Base-by-base conservation (phyloP, 1,140 invertebrate genomes). In the Lysiphlebus fabarum region DNA sequence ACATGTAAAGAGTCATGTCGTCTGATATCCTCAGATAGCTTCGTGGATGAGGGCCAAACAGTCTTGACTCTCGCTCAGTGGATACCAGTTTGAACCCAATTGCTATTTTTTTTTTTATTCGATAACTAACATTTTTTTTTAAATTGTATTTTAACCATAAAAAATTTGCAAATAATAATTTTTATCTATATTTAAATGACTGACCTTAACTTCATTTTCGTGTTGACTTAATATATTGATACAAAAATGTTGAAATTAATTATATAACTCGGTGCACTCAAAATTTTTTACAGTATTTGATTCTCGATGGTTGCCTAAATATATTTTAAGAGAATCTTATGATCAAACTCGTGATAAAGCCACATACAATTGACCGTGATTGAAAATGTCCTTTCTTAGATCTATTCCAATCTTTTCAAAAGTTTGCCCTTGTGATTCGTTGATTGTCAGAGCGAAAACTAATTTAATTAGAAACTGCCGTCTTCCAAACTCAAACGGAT, bases 361-460 rank as follows among this genome's bases (percentile, higher is more conserved):
- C 1, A 70, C 65, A 58, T 76, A 59, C 14, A 59, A 64, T 59
- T 76, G 70, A 5, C 70, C 72, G 63, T 76, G 71, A 38, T 69
- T 65, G 44, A 45, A 45, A 45, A 45, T 14, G 14, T 45, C 44
- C 12, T 6, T 11, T 44, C 73, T 73, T 48, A 74, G 68, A 65
- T 72, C 50, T 33, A 79, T 14, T 11, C 71, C 73, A 50, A 65
- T 54, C 14, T 47, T 40, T 9, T 67, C 54, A 63, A 68, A 62
- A 14, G 71, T 68, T 63, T 70, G 67, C 12, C 44, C 44, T 12
- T 45, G 44, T 12, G 44, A 45, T 14, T 45, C 80, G 60, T 81
- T 45, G 9, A 45, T 45, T 78, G 76, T 81, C 67, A 83, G 75
- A 3, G 74, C 73, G 71, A 83, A 85, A 26, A 81, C 78, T 1